phyloP scores from a whole-genome alignment of 2,797 vertebrate species.

The Caiman crocodilus region DNA sequence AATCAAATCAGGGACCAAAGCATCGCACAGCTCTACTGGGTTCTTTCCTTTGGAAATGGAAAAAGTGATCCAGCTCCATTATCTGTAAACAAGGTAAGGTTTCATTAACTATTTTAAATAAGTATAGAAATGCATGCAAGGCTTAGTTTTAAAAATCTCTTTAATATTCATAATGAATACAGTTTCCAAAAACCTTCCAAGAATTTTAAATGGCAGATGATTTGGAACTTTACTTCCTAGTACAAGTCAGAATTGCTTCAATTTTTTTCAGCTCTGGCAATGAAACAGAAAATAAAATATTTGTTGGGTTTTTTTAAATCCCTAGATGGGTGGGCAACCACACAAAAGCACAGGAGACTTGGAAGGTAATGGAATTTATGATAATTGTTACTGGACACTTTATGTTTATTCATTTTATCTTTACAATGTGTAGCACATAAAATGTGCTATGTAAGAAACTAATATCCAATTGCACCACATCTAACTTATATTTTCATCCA shows the following conservation, averaged over 20 bases:
- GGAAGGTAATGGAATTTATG: not conserved
- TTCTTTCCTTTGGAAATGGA: too few species aligned
- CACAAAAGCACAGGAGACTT: not conserved
- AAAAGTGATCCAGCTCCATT: too few species aligned
- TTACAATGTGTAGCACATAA: not conserved
- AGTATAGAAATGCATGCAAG: too few species aligned
- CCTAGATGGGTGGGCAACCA: not conserved
- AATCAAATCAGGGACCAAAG: too few species aligned
- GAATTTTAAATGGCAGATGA: not conserved
- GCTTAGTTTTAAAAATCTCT: too few species aligned
- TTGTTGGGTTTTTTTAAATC: not conserved
- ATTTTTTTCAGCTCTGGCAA: not conserved
- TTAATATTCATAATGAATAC: too few species aligned
- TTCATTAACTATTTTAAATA: too few species aligned
- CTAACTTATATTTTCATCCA: not conserved
- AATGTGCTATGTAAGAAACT: not conserved
- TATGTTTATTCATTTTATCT: not conserved
- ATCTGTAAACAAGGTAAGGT: too few species aligned
- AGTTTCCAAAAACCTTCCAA: too few species aligned
- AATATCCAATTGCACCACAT: not conserved
- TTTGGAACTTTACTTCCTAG: not conserved
- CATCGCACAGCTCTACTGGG: too few species aligned
- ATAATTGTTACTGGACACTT: not conserved
- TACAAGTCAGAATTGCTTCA: not conserved
- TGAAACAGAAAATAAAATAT: not conserved